phyloP scores from a whole-genome alignment of 2,797 vertebrate genomes.

The Peromyscus attwateri region DNA sequence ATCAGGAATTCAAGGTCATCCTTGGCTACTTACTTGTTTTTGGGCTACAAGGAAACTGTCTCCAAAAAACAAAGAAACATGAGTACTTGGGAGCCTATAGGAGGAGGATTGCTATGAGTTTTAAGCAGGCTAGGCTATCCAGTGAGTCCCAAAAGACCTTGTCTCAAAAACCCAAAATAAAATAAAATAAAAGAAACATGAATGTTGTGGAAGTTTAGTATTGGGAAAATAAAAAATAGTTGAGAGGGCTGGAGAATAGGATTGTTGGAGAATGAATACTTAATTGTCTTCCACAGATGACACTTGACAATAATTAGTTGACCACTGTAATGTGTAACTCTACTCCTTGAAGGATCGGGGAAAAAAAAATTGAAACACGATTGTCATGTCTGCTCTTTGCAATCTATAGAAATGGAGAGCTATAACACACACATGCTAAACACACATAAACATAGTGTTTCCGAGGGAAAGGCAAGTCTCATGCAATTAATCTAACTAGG shows the following conservation, averaged over 20 bases:
- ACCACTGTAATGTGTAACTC: background rate
- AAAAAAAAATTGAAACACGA: background rate
- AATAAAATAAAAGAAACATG: background rate
- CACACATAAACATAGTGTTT: background rate
- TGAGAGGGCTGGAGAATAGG: slow-evolving; percentile 7
- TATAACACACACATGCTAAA: background rate
- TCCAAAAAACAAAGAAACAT: background rate
- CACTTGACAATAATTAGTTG: slow-evolving; percentile 28
- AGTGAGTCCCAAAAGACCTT: background rate
- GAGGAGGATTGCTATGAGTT: background rate
- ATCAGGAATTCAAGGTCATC: background rate
- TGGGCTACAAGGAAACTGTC: background rate
- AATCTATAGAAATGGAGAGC: background rate
- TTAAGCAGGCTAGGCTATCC: background rate
- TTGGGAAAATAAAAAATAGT: slow-evolving; percentile 35
- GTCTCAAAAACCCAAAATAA: background rate
- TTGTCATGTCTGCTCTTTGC: slow-evolving; percentile 32
- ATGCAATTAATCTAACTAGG: slow-evolving; percentile 32
- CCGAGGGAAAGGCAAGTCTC: slow-evolving; percentile 7
- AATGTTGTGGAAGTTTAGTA: slow-evolving; percentile 18
- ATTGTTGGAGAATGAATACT: slow-evolving; percentile 5
- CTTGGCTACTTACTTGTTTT: background rate
- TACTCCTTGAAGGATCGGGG: background rate
- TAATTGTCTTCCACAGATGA: background rate
- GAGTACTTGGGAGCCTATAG: background rate